These are phyloP conservation scores for Helicoverpa armigera DNA, from an alignment of 1,140 invertebrate species.

Conservation along the genomic window DNA sequence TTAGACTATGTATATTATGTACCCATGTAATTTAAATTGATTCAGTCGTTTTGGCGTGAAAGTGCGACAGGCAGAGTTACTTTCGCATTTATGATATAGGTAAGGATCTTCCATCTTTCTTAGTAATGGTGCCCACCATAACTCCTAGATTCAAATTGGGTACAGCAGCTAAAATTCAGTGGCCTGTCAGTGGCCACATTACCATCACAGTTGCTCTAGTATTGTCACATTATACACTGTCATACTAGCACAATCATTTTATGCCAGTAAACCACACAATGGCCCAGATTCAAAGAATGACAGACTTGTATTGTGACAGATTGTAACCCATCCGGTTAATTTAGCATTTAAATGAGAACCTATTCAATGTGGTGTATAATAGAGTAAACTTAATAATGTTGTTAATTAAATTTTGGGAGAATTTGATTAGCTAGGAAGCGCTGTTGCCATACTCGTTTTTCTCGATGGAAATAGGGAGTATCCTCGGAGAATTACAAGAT, in stretches of 20 bases:
- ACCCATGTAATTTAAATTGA: too few species aligned
- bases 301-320: constrained; percentile 52
- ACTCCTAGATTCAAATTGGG: neutral
- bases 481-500: too few species aligned
- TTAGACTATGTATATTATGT: too few species aligned
- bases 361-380: constrained; percentile 12
- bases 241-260: constrained; percentile 9
- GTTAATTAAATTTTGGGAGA: constrained; percentile 18
- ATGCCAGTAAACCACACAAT: constrained; percentile 31
- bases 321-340: constrained; percentile 58
- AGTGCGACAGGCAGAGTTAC: too few species aligned
- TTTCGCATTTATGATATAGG: too few species aligned
- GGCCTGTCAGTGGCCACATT: neutral
- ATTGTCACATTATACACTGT: neutral
- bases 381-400: constrained; percentile 4
- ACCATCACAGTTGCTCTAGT: constrained; percentile 2
- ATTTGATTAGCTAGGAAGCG: constrained; percentile 11
- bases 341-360: constrained; percentile 43
- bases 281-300: constrained; percentile 29
- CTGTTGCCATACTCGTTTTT: neutral
- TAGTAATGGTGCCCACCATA: too few species aligned
- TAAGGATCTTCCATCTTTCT: too few species aligned
- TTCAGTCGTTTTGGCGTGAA: too few species aligned
- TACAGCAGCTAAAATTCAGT: neutral
- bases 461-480: neutral